Conservation (phyloP, 2,797 vertebrate genomes). For the Amphiprion clarkii region DNA sequence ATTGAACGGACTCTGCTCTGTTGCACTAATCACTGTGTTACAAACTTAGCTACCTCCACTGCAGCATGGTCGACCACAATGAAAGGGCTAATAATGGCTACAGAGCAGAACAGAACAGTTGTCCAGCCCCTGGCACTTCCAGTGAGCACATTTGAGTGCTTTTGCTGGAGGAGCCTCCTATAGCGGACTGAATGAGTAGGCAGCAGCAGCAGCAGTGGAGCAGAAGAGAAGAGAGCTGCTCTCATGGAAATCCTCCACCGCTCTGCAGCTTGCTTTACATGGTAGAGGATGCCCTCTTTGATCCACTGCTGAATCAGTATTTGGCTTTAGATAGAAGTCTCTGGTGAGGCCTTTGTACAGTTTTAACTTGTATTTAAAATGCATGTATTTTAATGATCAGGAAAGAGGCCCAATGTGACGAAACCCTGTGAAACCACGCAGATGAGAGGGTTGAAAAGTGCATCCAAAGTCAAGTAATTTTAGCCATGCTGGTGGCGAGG, state of each 20-base stretch:
- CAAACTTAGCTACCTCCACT: slow-evolving; percentile 49
- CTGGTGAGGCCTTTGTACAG: slow-evolving; percentile 24
- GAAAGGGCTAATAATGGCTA: slow-evolving; percentile 69
- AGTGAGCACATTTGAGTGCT: slow-evolving; percentile 71
- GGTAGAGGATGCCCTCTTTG: slow-evolving; percentile 55
- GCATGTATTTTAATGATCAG: slow-evolving; percentile 40
- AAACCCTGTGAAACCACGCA: slow-evolving; percentile 45
- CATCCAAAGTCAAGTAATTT: slow-evolving; percentile 2
- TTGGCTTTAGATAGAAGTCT: slow-evolving; percentile 35
- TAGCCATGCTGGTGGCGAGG: not conserved
- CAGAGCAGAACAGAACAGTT: slow-evolving; percentile 76
- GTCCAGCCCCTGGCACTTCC: slow-evolving; percentile 75
- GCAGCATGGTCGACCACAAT: slow-evolving; percentile 51
- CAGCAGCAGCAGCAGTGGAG: slow-evolving; percentile 64
- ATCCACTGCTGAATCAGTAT: slow-evolving; percentile 56
- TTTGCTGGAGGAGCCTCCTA: slow-evolving; percentile 78
- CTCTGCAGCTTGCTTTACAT: slow-evolving; percentile 55
- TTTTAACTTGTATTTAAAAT: slow-evolving; percentile 28
- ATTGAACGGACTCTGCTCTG: slow-evolving; percentile 53
- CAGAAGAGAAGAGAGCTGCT: slow-evolving; percentile 68
- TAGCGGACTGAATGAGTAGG: slow-evolving; percentile 75
- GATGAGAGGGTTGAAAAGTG: slow-evolving; percentile 16
- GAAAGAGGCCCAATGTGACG: slow-evolving; percentile 23
- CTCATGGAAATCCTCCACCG: slow-evolving; percentile 70
- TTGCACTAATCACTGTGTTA: slow-evolving; percentile 57